Evolutionary conservation across 2,797 vertebrate genomes (phyloP), one percentile per base, ranked within the genome.

Genomic region (Neopelma chrysocephalum): DNA sequence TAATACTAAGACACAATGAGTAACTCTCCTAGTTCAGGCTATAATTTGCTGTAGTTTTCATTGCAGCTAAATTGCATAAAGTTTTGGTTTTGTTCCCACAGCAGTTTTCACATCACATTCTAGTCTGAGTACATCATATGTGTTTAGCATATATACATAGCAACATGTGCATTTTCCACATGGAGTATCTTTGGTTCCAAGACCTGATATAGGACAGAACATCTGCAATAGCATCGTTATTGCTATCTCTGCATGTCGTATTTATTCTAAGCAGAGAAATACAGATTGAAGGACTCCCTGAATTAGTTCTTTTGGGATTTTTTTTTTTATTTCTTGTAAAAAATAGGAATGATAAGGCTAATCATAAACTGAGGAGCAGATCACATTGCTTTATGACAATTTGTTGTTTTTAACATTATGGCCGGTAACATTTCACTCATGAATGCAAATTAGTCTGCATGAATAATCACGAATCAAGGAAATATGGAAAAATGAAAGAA

Each of bases 21-120:
- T 53, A 82, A 75, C 83, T 94, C 48, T 70, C 87, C 43, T 45
- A 47, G 50, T 71, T 78, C 42, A 56, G 48, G 23, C 57, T 78
- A 20, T 82, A 89, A 82, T 76, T 90, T 36, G 40, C 48, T 87
- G 64, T 73, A 36, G 10, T 64, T 91, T 89, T 91, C 57, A 66
- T 66, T 93, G 68, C 48, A 82, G 75, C 21, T 87, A 68, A 82
- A 90, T 76, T 87, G 58, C 81, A 87, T n/a, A 48, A 76, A 79
- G 12, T 89, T 92, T 89, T 80, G 78, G n/a, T n/a, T 89, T 95
- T 89, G 13, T 92, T 90, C 64, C 77, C 82, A 71, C 32, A 64
- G 53, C 76, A 89, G 50, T 75, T 94, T 94, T 94, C 56, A 50
- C 60, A 78, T 94, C 57, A 64, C 61, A 42, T 94, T 94, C 64